Percentiles rank a stretch among this genome's conserved stretches.
Conservation (phyloP, 2,113 vertebrate genomes). For the Macquaria ambigua region DNA sequence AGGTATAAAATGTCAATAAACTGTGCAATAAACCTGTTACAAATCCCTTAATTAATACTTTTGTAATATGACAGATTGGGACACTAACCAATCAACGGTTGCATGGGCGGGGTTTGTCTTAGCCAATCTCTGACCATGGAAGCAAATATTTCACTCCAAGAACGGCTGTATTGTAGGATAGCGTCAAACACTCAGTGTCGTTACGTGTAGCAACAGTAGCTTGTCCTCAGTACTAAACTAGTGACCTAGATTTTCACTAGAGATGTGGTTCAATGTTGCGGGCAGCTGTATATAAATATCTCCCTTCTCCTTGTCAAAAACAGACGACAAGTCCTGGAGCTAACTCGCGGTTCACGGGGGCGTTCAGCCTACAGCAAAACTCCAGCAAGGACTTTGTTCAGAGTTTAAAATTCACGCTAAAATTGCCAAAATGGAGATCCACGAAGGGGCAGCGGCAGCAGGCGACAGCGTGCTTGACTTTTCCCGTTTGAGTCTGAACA, state of each 20-base stretch:
- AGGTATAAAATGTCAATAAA: background rate
- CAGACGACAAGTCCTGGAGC: constrained; percentile 14
- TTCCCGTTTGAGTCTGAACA: constrained; percentile 84
- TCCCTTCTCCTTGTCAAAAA: constrained; percentile 1
- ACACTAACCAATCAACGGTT: constrained; percentile 41
- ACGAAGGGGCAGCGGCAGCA: constrained; percentile 65
- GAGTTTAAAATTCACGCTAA: constrained; percentile 10
- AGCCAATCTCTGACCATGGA: constrained; percentile 60
- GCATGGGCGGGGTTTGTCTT: constrained; percentile 40
- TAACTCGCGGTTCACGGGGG: constrained; percentile 31
- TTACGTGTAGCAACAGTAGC: background rate
- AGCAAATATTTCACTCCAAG: background rate
- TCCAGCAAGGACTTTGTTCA: constrained; percentile 14
- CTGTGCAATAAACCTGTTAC: background rate
- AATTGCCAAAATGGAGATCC: constrained; percentile 80
- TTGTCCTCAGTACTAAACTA: background rate
- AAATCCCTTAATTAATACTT: background rate
- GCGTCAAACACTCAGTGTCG: background rate
- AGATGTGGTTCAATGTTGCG: constrained; percentile 51
- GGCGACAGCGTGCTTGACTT: constrained; percentile 85
- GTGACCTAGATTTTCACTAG: constrained; percentile 21
- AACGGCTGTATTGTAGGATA: background rate
- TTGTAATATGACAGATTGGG: constrained; percentile 21
- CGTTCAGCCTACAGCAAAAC: constrained; percentile 11
- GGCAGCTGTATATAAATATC: background rate